phyloP scores from a whole-genome alignment of 2,797 vertebrate genomes.

The Tamandua tetradactyla region DNA sequence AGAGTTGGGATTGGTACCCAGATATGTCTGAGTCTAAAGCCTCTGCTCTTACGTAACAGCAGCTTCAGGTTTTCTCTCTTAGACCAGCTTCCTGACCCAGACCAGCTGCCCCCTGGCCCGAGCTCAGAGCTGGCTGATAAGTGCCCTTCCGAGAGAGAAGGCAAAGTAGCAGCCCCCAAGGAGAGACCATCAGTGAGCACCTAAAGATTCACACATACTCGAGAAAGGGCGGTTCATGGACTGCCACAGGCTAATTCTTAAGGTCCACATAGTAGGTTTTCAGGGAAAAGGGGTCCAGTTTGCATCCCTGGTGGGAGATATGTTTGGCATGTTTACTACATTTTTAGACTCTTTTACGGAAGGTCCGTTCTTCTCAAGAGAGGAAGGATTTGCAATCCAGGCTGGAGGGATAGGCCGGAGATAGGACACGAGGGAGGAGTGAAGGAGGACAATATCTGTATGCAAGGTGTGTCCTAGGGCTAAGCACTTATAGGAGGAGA shows the following conservation, averaged over 20 bases:
- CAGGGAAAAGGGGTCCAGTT: background rate
- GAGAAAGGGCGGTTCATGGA: background rate
- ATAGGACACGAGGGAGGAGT: background rate
- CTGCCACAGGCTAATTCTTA: background rate
- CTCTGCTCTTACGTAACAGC: background rate
- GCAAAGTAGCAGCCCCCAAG: too few species aligned
- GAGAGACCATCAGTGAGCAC: too few species aligned
- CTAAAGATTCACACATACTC: background rate
- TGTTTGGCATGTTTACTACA: background rate
- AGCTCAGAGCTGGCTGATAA: background rate
- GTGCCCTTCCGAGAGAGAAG: background rate
- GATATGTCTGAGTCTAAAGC: background rate
- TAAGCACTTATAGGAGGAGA: accelerated
- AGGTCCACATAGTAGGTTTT: accelerated
- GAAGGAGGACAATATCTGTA: background rate
- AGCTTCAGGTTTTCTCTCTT: background rate
- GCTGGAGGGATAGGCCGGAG: background rate
- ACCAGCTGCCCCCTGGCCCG: background rate
- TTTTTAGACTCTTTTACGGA: background rate
- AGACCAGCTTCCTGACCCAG: background rate
- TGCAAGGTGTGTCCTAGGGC: background rate
- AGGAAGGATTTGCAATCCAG: background rate
- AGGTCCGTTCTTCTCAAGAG: background rate
- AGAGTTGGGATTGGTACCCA: background rate
- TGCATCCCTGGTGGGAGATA: background rate